Evolutionary conservation across 1,140 invertebrate genomes (phyloP).

Genomic region (Drosophila murphyi): DNA sequence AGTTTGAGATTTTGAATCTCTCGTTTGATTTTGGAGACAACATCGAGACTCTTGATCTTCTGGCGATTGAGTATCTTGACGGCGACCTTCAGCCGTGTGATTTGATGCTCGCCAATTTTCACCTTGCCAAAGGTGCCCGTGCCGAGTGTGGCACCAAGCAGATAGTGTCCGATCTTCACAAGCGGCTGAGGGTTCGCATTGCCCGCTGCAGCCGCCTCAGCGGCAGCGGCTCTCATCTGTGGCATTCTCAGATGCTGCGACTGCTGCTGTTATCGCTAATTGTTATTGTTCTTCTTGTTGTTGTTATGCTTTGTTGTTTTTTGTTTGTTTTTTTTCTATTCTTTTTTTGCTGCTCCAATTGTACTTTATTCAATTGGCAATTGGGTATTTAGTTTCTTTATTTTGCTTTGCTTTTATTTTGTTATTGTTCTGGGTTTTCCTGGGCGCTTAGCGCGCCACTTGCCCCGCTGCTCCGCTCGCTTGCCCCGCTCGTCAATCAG

Average conservation of each 20-base stretch:
- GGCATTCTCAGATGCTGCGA: constrained; percentile 54
- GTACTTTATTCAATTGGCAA: background rate
- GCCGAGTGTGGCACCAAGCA: constrained; percentile 94
- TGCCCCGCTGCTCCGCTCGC: constrained; percentile 3
- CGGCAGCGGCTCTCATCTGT: constrained; percentile 71
- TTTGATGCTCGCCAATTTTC: constrained; percentile 98
- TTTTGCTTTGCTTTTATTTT: background rate
- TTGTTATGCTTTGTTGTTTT: background rate
- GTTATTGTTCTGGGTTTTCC: background rate
- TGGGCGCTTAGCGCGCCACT: constrained; percentile 34
- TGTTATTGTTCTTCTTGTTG: constrained; percentile 2
- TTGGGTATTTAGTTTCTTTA: background rate
- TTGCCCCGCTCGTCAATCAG: background rate
- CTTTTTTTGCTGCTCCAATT: constrained; percentile 1
- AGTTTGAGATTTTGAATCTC: constrained; percentile 99
- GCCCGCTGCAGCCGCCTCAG: constrained; percentile 65
- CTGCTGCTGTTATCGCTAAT: constrained; percentile 13
- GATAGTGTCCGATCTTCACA: constrained; percentile 97
- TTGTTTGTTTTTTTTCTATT: background rate
- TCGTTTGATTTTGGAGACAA: constrained; percentile 98
- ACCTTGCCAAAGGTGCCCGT: constrained; percentile 98
- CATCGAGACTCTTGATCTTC: constrained; percentile 99
- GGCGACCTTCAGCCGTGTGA: constrained; percentile 99
- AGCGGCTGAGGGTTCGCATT: constrained; percentile 86
- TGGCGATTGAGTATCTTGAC: constrained; percentile 99